Base-by-base conservation (phyloP, 2,113 vertebrate species). In the Lepisosteus oculatus region DNA sequence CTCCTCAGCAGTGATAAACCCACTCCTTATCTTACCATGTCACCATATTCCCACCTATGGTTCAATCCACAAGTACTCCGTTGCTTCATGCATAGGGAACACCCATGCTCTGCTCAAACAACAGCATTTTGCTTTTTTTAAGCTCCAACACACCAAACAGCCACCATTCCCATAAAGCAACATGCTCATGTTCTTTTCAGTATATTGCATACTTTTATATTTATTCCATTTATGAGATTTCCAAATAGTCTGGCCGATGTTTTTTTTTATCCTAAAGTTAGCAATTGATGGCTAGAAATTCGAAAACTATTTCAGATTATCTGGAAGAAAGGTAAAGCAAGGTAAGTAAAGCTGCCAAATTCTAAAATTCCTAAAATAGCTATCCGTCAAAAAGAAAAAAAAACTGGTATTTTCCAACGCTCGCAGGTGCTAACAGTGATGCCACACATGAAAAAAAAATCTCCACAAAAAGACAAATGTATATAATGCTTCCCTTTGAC, bases 401-500 rank as follows among this genome's bases (percentile, higher is more conserved):
- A 59, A 59, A 59, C 11, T 13, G 57, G 59, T 51, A 51, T 51
- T 9, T 15, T 51, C 29, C 29, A 29, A 29, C 29, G 29, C 29
- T 29, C 29, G 29, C 29, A 29, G 29, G 29, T 29, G 29, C 29
- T 2, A 29, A 29, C 29, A 29, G 29, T 29, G 29, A 29, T 1
- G 29, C 29, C 29, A 29, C 29, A 29, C 1, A 29, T 29, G 1
- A 29, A 29, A 29, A 29, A 78, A 72, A 81, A 71, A 77, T 51
- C 47, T 9, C 47, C 47, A 6, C 47, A 51, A 29, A 29, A 29
- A 51, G 47, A 51, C 47, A 51, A 51, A 51, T 51, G 47, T 79
- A 81, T 81, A 78, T 84, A 29, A 81, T 82, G 12, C 5, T 14
- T 59, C 4, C 14, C 61, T 51, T 51, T 70, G 15, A 77, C 74